Base-by-base conservation (phyloP, 2,888 invertebrate genomes). In the Ariolimax columbianus region DNA sequence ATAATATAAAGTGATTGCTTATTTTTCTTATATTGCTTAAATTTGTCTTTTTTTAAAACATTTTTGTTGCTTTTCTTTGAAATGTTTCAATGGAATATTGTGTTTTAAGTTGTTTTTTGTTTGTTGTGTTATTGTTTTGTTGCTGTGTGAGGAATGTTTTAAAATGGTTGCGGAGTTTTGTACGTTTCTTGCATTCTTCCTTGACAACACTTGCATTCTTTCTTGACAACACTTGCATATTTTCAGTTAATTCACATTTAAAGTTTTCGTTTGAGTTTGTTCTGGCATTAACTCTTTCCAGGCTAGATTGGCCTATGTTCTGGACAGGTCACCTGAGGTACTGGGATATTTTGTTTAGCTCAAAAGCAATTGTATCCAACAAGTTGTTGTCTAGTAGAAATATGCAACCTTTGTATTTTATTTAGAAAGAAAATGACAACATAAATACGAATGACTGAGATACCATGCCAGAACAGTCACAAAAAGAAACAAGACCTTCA, bases 281-380 rank as follows among this genome's bases (percentile, higher is more conserved):
- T 23, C 1, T 30, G 30, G 26, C 51, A 72, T 81, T 81, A 72
- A 70, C 72, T 72, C 40, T 81, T 55, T 79, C 30, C 80, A 86
- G 86, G 86, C 86, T 66, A 86, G 66, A 77, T 59, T 86, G 84
- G 78, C 73, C 51, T 84, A 80, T 82, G 80, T 63, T n/a, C 82
- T 84, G 66, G 77, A 82, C 84, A 81, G 84, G 86, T 82, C 84
- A 73, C 59, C 82, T 6, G 82, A 86, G 86, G 86, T 86, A 86
- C 77, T 68, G 33, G 55, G 51, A 51, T 23, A 68, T 66, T 43
- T 40, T 63, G n/a, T 33, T 75, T 26, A 51, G 43, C 75, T 75
- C 30, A 43, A 17, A n/a, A 43, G n/a, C n/a, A 30, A n/a, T 75
- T 43, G 17, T 47, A 75, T 9, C n/a, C 47, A 47, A 47, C 72